Conservation (phyloP, 2,113 vertebrate genomes). For the Oceanites oceanicus region DNA sequence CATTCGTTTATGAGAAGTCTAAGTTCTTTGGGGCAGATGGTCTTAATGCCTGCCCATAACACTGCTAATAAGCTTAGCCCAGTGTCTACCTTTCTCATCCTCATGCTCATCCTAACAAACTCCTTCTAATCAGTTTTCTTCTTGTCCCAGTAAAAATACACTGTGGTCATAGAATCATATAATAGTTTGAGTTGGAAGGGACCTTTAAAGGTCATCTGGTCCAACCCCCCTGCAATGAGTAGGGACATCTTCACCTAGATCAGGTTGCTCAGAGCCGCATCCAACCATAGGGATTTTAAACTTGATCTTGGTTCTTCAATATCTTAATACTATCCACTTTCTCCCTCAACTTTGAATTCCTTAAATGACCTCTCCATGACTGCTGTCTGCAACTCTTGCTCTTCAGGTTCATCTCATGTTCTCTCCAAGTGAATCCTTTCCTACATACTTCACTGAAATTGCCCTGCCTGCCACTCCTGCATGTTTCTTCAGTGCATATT, state of each 20-base stretch:
- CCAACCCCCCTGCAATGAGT: background rate
- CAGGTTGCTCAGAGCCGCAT: background rate
- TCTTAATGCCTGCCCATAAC: background rate
- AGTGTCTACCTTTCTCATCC: background rate
- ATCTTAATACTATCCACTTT: background rate
- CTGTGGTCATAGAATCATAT: background rate
- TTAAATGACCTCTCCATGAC: background rate
- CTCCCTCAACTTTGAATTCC: background rate
- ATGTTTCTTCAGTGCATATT: background rate
- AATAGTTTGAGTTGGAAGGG: background rate
- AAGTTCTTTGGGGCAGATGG: background rate
- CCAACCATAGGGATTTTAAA: background rate
- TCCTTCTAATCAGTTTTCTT: background rate
- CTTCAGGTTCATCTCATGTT: background rate
- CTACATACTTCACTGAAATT: background rate
- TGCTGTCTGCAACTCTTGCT: background rate
- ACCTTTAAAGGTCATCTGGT: background rate
- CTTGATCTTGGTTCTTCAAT: background rate
- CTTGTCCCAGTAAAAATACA: background rate
- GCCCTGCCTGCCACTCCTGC: background rate
- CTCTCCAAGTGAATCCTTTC: background rate
- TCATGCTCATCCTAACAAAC: background rate
- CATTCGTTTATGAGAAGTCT: background rate
- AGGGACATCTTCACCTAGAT: background rate
- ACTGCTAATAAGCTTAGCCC: background rate